phyloP scores from a whole-genome alignment of 2,797 vertebrate genomes.

The Cuniculus paca region DNA sequence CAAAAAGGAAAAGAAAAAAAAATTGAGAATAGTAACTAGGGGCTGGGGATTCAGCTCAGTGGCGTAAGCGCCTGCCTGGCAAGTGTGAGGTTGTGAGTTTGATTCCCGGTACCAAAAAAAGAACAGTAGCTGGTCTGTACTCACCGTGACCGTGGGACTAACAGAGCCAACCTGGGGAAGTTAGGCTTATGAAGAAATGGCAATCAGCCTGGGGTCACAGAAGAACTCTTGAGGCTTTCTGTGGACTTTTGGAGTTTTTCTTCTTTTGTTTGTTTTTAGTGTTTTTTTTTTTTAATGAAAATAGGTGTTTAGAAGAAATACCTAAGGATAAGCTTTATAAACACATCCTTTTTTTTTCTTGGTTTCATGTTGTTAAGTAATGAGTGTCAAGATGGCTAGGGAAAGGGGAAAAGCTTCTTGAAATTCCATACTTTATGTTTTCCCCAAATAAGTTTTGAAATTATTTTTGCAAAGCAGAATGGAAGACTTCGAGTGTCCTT shows the following conservation, averaged over 20 bases:
- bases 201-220: not conserved
- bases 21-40: not conserved
- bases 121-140: not conserved
- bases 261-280: not conserved
- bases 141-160: not conserved
- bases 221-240: not conserved
- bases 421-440: conserved; percentile 21
- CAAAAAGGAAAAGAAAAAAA: not conserved
- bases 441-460: conserved; percentile 22
- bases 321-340: not conserved
- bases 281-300: not conserved
- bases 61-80: no score
- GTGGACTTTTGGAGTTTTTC: not conserved
- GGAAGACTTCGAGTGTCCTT: not conserved
- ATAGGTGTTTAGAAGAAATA: conserved; percentile 19
- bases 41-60: no score
- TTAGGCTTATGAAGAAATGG: not conserved
- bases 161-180: not conserved
- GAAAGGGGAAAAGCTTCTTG: not conserved
- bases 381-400: not conserved
- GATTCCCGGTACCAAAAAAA: no score
- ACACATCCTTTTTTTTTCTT: not conserved
- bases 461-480: conserved; percentile 48
- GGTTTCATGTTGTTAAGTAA: not conserved
- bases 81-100: no score